These are phyloP conservation scores for Panagrolaimus sp. DNA, from an alignment of 1,140 invertebrate species.

Conservation along the genomic window DNA sequence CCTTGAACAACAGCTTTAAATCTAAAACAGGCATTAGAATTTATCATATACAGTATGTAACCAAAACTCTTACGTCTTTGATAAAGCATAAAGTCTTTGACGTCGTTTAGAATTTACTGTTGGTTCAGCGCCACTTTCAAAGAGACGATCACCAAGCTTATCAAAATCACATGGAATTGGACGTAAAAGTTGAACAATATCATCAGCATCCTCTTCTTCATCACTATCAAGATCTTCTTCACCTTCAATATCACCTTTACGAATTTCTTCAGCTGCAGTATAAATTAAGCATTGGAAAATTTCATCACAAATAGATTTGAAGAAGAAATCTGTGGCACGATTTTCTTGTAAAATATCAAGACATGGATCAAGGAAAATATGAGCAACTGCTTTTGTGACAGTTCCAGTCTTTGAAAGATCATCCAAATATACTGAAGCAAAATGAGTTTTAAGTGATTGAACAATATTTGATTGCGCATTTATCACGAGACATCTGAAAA, in stretches of 20 bases:
- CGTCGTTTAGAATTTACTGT: constrained; percentile 43
- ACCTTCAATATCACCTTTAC: constrained; percentile 34
- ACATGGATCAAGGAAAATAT: constrained; percentile 15
- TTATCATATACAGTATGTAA: too few species aligned
- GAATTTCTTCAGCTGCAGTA: constrained; percentile 36
- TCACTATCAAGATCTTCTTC: too few species aligned
- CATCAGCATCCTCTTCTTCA: constrained; percentile 33
- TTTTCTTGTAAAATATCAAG: constrained; percentile 21
- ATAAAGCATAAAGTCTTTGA: constrained; percentile 52
- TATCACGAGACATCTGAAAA: constrained; percentile 60
- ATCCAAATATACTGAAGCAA: constrained; percentile 61
- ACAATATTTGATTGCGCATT: constrained; percentile 29
- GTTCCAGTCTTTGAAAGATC: too few species aligned
- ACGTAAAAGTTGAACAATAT: neutral
- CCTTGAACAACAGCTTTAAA: constrained; percentile 34
- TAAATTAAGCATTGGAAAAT: constrained; percentile 54
- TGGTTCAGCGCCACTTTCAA: constrained; percentile 45
- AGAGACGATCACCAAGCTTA: constrained; percentile 46
- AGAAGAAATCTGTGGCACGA: constrained; percentile 48
- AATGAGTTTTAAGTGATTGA: constrained; percentile 60
- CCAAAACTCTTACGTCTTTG: too few species aligned
- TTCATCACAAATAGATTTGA: constrained; percentile 53
- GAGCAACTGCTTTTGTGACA: constrained; percentile 14
- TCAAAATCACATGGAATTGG: constrained; percentile 52
- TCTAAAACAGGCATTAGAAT: too few species aligned